Evolutionary conservation across 2,113 vertebrate genomes (phyloP).

Genomic region (Lagopus muta): DNA sequence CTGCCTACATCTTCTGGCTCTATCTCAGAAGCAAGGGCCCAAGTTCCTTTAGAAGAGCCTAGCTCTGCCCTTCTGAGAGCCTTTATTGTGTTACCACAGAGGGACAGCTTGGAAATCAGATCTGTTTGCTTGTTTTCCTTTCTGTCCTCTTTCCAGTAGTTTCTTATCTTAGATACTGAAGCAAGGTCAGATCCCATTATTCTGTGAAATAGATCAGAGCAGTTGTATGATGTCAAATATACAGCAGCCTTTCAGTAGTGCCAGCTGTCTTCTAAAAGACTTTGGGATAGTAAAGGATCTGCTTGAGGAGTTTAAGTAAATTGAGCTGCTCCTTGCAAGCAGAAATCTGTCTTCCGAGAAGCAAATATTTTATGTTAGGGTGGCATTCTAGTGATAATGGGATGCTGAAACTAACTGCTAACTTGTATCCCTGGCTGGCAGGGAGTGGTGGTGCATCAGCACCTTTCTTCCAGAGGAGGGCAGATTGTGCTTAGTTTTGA

Average conservation of each 20-base stretch:
- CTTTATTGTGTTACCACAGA: neutral
- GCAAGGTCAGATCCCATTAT: neutral
- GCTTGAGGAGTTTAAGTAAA: neutral
- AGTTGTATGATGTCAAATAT: neutral
- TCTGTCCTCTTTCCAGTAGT: neutral
- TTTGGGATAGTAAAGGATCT: neutral
- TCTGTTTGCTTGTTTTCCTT: neutral
- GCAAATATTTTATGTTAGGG: neutral
- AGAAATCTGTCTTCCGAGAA: neutral
- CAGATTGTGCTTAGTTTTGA: conserved; percentile 3
- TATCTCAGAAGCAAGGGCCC: neutral
- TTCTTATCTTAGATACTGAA: neutral
- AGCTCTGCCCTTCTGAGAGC: neutral
- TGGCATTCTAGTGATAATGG: neutral
- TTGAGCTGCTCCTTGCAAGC: neutral
- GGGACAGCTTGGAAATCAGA: neutral
- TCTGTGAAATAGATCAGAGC: neutral
- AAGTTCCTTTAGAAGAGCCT: neutral
- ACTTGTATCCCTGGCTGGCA: neutral
- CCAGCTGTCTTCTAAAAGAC: neutral
- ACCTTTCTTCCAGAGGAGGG: conserved; percentile 35
- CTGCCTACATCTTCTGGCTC: neutral
- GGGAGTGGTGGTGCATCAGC: neutral
- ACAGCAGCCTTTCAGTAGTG: neutral
- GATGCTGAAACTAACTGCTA: neutral